A percentile compares a stretch with the other conserved stretches of the same genome.
Conservation (phyloP, 2,888 invertebrate species). For the Synanthedon vespiformis region DNA sequence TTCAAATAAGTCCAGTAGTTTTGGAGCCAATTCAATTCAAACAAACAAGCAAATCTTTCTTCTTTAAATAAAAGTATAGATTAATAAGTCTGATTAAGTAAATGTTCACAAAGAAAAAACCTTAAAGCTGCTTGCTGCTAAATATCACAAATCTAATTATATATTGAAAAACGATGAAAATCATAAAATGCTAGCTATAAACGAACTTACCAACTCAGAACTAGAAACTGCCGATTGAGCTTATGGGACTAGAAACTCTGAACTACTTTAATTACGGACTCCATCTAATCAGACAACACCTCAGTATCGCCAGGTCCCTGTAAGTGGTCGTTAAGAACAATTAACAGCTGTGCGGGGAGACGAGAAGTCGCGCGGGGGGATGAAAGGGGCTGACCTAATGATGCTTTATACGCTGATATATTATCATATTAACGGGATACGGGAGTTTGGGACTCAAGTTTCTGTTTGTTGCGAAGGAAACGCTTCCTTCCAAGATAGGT, state of each 20-base stretch:
- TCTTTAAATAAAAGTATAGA: too few species aligned
- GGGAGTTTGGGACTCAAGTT: constrained; percentile 2
- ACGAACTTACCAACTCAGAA: background rate
- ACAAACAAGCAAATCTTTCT: too few species aligned
- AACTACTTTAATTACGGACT: constrained; percentile 1
- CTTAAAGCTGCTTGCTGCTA: too few species aligned
- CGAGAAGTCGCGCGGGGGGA: constrained; percentile 1
- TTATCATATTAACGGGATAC: constrained; percentile 30
- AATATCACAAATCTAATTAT: too few species aligned
- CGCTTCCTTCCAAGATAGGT: background rate
- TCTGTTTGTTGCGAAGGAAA: background rate
- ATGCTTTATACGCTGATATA: constrained; percentile 48
- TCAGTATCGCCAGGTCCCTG: constrained; percentile 8
- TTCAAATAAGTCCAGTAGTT: too few species aligned
- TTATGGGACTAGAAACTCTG: background rate
- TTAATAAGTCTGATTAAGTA: too few species aligned
- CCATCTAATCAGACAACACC: constrained; percentile 1
- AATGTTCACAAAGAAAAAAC: too few species aligned
- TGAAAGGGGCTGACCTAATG: constrained; percentile 30
- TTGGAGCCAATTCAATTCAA: too few species aligned
- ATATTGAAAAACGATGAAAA: too few species aligned
- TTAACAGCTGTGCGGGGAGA: constrained; percentile 17
- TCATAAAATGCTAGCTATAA: background rate
- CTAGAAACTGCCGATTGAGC: background rate
- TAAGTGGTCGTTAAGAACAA: constrained; percentile 21